A percentile compares a stretch with the other conserved stretches of the same genome.
phyloP scores from a whole-genome alignment of 2,797 vertebrate species.

The Pogonophryne albipinna region DNA sequence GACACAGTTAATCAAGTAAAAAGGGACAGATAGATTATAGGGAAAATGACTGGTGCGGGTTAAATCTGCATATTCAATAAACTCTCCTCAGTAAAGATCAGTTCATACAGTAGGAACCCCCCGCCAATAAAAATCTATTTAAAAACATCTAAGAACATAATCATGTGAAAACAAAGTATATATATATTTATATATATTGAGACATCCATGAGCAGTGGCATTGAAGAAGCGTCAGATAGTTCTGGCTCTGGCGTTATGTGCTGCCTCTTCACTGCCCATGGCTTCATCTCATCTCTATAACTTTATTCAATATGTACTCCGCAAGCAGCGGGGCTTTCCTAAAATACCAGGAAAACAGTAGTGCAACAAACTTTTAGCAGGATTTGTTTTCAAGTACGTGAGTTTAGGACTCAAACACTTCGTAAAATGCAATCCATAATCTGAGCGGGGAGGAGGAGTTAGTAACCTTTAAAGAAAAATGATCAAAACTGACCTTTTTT shows the following conservation, averaged over 20 bases:
- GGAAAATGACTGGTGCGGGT: constrained; percentile 48
- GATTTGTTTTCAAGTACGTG: constrained; percentile 85
- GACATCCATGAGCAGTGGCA: constrained; percentile 58
- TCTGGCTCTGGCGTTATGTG: constrained; percentile 62
- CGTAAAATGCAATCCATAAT: constrained; percentile 46
- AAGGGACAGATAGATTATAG: constrained; percentile 40
- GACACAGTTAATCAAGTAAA: constrained; percentile 72
- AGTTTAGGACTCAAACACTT: constrained; percentile 75
- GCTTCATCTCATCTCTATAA: constrained; percentile 54
- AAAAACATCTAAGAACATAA: constrained; percentile 90
- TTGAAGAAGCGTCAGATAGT: constrained; percentile 60
- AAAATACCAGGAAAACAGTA: constrained; percentile 90
- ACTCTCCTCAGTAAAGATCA: constrained; percentile 82
- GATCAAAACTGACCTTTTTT: background rate
- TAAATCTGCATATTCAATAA: constrained; percentile 84
- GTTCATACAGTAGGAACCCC: constrained; percentile 64
- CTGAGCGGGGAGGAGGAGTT: background rate
- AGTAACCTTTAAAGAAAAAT: background rate
- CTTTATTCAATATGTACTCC: constrained; percentile 69
- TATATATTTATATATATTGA: constrained; percentile 58
- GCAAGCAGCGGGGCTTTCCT: constrained; percentile 88
- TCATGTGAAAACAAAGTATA: constrained; percentile 83
- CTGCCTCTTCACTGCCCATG: constrained; percentile 54
- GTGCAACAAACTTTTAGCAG: constrained; percentile 94
- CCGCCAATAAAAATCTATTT: constrained; percentile 88